Conservation (phyloP, 2,888 invertebrate species). For the Hydriomena furcata region DNA sequence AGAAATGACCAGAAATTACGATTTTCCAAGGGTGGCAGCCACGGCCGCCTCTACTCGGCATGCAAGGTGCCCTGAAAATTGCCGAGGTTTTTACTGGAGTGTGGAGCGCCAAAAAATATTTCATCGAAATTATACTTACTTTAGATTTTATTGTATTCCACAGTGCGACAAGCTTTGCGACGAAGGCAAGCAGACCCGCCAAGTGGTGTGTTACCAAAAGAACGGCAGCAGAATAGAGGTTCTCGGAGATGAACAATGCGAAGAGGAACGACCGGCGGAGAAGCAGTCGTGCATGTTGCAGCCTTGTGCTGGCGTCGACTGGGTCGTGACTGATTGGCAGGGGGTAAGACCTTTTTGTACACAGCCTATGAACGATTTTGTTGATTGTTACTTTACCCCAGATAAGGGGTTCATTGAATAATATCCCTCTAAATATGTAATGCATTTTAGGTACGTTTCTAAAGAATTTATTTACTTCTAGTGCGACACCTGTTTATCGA, state of each 20-base stretch:
- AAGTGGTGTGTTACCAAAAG: constrained; percentile 91
- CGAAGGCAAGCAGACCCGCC: constrained; percentile 91
- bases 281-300: constrained; percentile 89
- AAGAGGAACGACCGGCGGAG: constrained; percentile 87
- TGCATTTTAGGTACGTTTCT: too few species aligned
- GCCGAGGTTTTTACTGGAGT: too few species aligned
- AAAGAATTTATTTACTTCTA: constrained; percentile 51
- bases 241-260: constrained; percentile 86
- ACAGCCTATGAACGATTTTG: too few species aligned
- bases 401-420: too few species aligned
- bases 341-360: constrained; percentile 84
- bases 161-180: constrained; percentile 96
- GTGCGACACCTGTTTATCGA: constrained; percentile 92
- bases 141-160: not conserved
- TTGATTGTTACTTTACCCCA: too few species aligned
- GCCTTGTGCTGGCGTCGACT: constrained; percentile 96
- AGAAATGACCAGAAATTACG: too few species aligned
- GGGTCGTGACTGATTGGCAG: constrained; percentile 94
- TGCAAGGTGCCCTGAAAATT: too few species aligned
- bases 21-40: too few species aligned
- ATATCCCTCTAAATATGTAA: not conserved
- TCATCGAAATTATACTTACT: not conserved
- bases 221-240: constrained; percentile 86
- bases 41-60: too few species aligned
- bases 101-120: too few species aligned